A percentile compares a stretch with the other conserved stretches of the same genome.
These are phyloP conservation scores for Otocyon megalotis DNA, from an alignment of 2,113 vertebrate species.

Conservation along the genomic window DNA sequence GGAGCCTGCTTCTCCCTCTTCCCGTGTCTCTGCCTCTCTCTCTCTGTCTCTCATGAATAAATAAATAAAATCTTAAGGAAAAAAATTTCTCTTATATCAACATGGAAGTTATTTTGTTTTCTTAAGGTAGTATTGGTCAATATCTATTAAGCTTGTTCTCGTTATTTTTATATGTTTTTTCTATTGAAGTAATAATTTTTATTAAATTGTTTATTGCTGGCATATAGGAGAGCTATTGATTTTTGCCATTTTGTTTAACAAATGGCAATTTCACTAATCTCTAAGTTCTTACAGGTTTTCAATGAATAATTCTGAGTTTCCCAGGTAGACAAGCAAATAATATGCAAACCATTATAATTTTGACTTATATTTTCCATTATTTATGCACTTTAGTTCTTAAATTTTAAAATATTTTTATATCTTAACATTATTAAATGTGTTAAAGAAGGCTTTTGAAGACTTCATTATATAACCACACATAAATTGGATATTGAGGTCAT, in stretches of 20 bases:
- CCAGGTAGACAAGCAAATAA: not conserved
- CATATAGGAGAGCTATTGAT: not conserved
- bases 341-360: not conserved
- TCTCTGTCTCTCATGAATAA: too few relatives aligned
- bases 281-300: not conserved
- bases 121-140: not conserved
- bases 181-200: not conserved
- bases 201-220: not conserved
- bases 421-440: not conserved
- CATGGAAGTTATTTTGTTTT: not conserved
- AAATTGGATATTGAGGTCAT: constrained; percentile 26
- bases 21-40: too few relatives aligned
- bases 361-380: not conserved
- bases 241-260: not conserved
- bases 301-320: not conserved
- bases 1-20: too few relatives aligned
- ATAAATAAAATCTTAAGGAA: too few relatives aligned
- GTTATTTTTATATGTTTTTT: not conserved
- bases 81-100: not conserved
- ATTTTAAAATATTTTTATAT: not conserved
- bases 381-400: not conserved
- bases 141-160: not conserved
- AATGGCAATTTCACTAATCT: not conserved
- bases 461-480: not conserved
- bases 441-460: not conserved